Evolutionary conservation across 2,113 vertebrate species (phyloP).

Genomic region (Leptobrachium ailaonicum): DNA sequence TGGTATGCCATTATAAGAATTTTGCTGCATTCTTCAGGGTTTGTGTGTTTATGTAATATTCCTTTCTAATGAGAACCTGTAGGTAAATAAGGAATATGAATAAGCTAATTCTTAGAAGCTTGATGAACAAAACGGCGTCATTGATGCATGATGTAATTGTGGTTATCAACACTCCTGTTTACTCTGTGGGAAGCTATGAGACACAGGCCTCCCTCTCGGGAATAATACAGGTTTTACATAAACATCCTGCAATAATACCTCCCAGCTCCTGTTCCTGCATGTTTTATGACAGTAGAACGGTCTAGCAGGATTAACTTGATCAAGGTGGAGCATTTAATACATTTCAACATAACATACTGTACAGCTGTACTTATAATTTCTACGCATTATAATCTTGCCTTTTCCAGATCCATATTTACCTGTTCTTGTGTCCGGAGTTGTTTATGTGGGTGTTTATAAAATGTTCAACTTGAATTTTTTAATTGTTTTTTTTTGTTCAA

Average conservation of each 20-base stretch:
- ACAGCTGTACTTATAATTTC: too few species aligned
- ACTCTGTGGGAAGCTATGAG: not conserved
- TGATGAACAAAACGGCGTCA: not conserved
- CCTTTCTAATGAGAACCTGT: not conserved
- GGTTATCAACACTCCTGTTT: not conserved
- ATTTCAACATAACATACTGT: too few species aligned
- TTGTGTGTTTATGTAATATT: too few species aligned
- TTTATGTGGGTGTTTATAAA: too few species aligned
- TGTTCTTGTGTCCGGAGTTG: too few species aligned
- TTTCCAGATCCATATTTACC: too few species aligned
- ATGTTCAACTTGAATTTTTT: too few species aligned
- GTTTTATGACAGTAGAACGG: constrained; percentile 11
- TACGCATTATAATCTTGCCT: too few species aligned
- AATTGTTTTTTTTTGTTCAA: too few species aligned
- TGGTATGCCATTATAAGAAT: too few species aligned
- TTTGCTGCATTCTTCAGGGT: too few species aligned
- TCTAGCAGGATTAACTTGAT: not conserved
- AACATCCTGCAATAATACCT: constrained; percentile 18
- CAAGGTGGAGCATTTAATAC: too few species aligned
- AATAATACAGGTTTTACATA: not conserved
- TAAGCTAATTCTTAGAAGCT: not conserved
- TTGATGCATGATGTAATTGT: not conserved
- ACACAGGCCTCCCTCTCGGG: not conserved
- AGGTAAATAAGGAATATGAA: not conserved
- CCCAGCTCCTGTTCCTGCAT: constrained; percentile 27